Conservation (phyloP, 2,797 vertebrate species). For the Propithecus deckenii region DNA sequence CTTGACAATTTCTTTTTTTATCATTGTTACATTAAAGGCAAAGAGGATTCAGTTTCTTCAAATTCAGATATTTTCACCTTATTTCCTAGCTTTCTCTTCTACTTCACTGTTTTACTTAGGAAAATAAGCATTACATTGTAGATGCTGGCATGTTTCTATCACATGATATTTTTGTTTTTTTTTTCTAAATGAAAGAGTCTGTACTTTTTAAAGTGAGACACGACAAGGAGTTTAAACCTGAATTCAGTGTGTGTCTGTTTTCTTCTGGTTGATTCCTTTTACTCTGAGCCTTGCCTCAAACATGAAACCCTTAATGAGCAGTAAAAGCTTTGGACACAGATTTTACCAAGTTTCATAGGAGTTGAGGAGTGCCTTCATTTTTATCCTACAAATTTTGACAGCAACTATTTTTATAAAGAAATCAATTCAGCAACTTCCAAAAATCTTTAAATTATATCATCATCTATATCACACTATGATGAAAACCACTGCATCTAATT, state of each 20-base stretch:
- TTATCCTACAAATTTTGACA: constrained; percentile 27
- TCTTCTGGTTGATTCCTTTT: background rate
- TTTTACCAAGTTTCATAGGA: background rate
- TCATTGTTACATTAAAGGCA: background rate
- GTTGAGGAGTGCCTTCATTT: background rate
- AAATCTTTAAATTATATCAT: background rate
- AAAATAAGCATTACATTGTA: background rate
- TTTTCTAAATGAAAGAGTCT: background rate
- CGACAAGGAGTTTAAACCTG: background rate
- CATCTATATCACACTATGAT: background rate
- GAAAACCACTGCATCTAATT: background rate
- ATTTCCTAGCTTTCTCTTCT: background rate
- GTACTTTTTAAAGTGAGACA: background rate
- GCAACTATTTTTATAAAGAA: constrained; percentile 34
- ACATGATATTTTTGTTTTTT: background rate
- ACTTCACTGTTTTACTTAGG: background rate
- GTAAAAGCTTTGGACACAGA: background rate
- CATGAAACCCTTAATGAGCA: background rate
- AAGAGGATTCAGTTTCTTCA: background rate
- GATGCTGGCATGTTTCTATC: background rate
- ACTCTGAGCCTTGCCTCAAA: background rate
- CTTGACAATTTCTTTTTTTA: background rate
- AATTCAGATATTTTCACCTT: background rate
- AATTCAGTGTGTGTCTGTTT: background rate
- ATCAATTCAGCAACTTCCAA: constrained; percentile 5